Evolutionary conservation across 2,888 invertebrate species (phyloP), one percentile per base, ranked within the genome.

Genomic region (Torymus texanus): DNA sequence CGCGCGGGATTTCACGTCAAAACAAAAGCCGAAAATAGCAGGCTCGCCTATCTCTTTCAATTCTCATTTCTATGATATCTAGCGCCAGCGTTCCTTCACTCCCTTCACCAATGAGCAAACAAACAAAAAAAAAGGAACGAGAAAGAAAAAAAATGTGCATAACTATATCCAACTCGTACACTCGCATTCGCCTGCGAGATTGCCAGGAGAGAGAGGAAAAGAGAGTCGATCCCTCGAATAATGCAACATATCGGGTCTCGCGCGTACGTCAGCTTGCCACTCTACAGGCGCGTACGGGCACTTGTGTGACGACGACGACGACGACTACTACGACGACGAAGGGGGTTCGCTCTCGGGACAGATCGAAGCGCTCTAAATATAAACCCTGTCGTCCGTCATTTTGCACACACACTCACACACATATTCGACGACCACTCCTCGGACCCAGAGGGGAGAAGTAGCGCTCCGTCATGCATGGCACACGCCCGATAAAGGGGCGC

Each of bases 281-380:
- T 68, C 51, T 73, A 59, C 68, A 80, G 80, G 80, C 72, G 72
- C 71, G 62, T 41, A 11, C 21, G 21, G 2, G 21, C 2, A 21
- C 21, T 51, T 5, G 58, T 18, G 13, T 41, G 58, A 41, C 56
- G 58, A 41, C 70, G 74, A 79, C 70, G 74, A 74, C 63, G 58
- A 79, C 70, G 74, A 74, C 63, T 59, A 41, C 70, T 70, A 79
- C 63, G 51, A 41, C 70, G 74, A 74, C 74, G 78, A 79, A 79
- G 70, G 74, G 78, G 61, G 63, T 62, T 29, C 29, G 29, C 29
- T 29, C 29, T 29, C 29, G 72, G 62, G 67, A 72, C 67, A 71
- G 75, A 75, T 79, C 79, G 71, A 75, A 79, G 72, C 66, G 66
- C 71, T 68, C 76, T 80, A 77, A 80, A 80, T 80, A 80, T 77